Base-by-base conservation (phyloP, 1,140 invertebrate species). In the Zaprionus ghesquierei region DNA sequence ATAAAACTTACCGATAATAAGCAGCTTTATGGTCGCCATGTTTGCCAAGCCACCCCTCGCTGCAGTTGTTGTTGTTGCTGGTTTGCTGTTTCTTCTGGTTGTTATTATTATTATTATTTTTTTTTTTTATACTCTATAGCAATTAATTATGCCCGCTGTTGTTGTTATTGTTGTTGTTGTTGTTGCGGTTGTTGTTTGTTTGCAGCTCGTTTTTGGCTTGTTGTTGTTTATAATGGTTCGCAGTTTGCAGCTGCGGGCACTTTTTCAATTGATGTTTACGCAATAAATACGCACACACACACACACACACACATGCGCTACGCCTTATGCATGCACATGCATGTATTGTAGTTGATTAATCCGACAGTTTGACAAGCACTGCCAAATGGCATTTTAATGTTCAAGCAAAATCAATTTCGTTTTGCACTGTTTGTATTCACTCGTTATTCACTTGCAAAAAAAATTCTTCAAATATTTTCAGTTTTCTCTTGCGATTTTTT, bases 1-100 rank as follows among this genome's bases (percentile, higher is more conserved):
- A 89, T 89, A 87, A 90, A 90, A 90, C 89, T 91, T 86, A 91
- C 89, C 89, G 77, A 91, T 90, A 90, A 90, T 90, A 80, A 91
- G 81, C 75, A 91, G 85, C 81, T 89, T 91, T 76, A 90, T 87
- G 89, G 89, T 75, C 63, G 75, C 69, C 85, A 90, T 87, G 75
- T 82, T 90, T 68, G 66, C 46, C 60, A 49, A 60, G 51, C 25
- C n/a, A 41, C 49, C 8, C 23, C 12, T 49, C 55, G 46, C 15
- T 49, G 23, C 18, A 62, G 35, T 9, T 46, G 33, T 49, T 50
- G 15, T 60, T 55, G 49, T 44, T 46, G 64, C 27, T 46, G 10
- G n/a, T 41, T 2, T 46, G 12, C 6, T 46, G 49, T 12, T 20
- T 46, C 41, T 15, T 35, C n/a, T 44, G 35, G n/a, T 38, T 38